These are phyloP conservation scores for Ailuropoda melanoleuca DNA, from an alignment of 2,113 vertebrate species.

Conservation along the genomic window DNA sequence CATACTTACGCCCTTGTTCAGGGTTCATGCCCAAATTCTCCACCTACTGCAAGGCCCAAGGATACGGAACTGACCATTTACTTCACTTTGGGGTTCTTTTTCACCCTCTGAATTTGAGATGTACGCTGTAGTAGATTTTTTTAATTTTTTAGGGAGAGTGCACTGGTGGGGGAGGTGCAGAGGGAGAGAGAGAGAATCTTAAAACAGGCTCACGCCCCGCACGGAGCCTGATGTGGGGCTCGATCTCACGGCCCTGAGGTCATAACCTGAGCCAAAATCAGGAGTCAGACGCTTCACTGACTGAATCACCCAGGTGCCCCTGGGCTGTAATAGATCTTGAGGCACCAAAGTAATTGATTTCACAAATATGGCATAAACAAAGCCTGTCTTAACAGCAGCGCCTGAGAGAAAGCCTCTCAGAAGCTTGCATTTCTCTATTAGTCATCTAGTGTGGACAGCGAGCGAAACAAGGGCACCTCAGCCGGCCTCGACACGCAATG, in stretches of 20 bases:
- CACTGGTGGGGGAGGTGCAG: neutral
- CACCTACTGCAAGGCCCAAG: neutral
- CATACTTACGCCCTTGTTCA: neutral
- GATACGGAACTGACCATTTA: neutral
- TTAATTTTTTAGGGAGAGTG: neutral
- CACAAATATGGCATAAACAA: neutral
- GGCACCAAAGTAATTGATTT: neutral
- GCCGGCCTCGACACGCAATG: neutral
- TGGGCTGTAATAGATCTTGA: neutral
- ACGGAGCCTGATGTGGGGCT: no score
- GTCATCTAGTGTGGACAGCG: neutral
- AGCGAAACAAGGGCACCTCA: neutral
- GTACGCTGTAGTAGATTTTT: neutral
- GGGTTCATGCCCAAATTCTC: no score
- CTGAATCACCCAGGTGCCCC: no score
- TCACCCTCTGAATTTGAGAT: neutral
- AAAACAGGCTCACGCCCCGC: neutral
- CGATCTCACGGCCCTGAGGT: no score
- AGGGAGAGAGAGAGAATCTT: neutral
- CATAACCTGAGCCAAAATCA: no score
- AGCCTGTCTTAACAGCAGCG: neutral
- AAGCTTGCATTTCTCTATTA: neutral
- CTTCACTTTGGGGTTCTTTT: neutral
- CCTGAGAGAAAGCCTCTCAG: neutral
- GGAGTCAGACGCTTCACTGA: no score